Conservation (phyloP, 2,888 invertebrate species). For the Uloborus plumipes region DNA sequence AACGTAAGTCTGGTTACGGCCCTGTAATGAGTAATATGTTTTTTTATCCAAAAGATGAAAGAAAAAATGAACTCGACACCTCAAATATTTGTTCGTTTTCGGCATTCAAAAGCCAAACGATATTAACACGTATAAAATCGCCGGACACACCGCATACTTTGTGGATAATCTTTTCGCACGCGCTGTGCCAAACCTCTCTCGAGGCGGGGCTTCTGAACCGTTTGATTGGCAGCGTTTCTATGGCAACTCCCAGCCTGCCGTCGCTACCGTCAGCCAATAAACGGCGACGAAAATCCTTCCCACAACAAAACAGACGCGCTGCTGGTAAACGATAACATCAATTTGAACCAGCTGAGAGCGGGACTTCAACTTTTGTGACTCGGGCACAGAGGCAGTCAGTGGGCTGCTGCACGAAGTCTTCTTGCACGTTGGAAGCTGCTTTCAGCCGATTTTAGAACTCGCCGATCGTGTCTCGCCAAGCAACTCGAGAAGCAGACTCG, state of each 20-base stretch:
- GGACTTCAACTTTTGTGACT: slow-evolving; percentile 36
- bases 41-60: no score
- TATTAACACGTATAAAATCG: no score
- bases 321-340: slow-evolving; percentile 63
- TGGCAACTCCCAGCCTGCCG: slow-evolving; percentile 55
- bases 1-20: no score
- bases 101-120: no score
- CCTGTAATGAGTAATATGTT: no score
- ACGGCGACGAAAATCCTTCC: slow-evolving; percentile 58
- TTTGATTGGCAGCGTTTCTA: slow-evolving; percentile 63
- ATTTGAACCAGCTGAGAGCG: slow-evolving; percentile 62
- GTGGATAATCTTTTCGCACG: not conserved
- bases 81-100: no score
- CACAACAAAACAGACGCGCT: slow-evolving; percentile 58
- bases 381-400: slow-evolving; percentile 17
- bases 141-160: not conserved
- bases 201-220: slow-evolving; percentile 33
- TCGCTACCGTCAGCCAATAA: slow-evolving; percentile 61
- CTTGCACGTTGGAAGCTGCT: slow-evolving; percentile 14
- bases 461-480: slow-evolving; percentile 19
- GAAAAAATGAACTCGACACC: no score
- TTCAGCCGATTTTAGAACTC: slow-evolving; percentile 16
- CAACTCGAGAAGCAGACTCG: not conserved
- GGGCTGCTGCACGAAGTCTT: no score
- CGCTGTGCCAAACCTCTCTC: slow-evolving; percentile 6